Base-by-base conservation (phyloP, 2,888 invertebrate species). In the Gortyna flavago region DNA sequence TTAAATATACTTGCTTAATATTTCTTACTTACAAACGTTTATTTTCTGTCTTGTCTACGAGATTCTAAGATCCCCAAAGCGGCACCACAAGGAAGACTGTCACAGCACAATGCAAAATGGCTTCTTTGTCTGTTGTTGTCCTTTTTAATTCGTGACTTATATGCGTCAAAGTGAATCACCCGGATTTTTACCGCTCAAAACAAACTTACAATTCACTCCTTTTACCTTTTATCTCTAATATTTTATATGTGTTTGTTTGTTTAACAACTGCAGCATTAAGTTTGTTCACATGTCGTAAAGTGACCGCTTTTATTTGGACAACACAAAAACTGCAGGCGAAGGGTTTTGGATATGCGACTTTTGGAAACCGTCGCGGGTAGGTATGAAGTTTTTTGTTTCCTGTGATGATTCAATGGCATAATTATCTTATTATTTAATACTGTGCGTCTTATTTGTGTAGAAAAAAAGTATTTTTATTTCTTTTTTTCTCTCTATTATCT, bases 141-240 rank as follows among this genome's bases (percentile, higher is more conserved):
- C 94, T 95, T 96, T 95, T 94, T 96, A 96, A 96, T 96, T 96
- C 95, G 92, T 95, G 92, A 95, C 94, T 95, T 95, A 95, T 95
- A 96, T 94, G 96, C 95, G 95, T 94, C 94, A 94, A 95, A 95
- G 94, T 96, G 96, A 96, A 92, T 96, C 96, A 96, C 92, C 91
- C 87, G 88, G 90, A 88, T 88, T 90, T 91, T 91, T 89, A 93
- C 90, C 89, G 85, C 86, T 84, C 85, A 83, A 87, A 86, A 86
- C 87, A 81, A 84, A 77, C 72, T 80, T 74, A 86, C 38, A 71
- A 76, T 85, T 71, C 80, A 41, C 41, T 70, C 70, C 75, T 70
- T 32, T 82, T 68, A 75, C 38, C 65, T 79, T 74, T 80, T 71
- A 54, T 41, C 25, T 32, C 32, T 29, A 85, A 65, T 67, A 85